Base-by-base conservation (phyloP, 2,113 vertebrate species). In the Otus sunia region DNA sequence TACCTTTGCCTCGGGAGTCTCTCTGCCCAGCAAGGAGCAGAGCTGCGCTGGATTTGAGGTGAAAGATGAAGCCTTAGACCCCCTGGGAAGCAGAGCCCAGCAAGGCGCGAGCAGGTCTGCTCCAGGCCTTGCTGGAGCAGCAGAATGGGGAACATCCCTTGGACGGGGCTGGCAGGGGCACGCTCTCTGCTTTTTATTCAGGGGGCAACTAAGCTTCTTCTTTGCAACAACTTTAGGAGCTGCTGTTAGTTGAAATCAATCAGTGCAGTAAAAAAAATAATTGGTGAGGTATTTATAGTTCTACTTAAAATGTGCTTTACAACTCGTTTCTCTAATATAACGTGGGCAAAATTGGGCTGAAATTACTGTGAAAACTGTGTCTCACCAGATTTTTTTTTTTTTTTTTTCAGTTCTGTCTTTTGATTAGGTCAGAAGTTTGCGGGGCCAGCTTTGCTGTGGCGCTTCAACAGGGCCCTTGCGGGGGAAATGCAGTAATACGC, bases 101-200 rank as follows among this genome's bases (percentile, higher is more conserved):
- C 72, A 9, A 2, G 9, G 41, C 32, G 6, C 9, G 1, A 10
- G 30, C 25, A 1, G 64, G 7, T 2, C 8, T 16, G 26, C 59
- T 52, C 1, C 17, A 45, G 43, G 43, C 43, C 43, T 45, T 16
- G 43, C 43, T 7, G 43, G 43, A 4, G 7, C 43, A 6, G 11
- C 39, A 4, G 45, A 2, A 6, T 14, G 3, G 27, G 73, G 37
- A 58, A 21, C 0, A 15, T 37, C 34, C 52, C 67, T 29, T 2
- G 2, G 3, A 5, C 7, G 2, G 34, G 52, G 47, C 43, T 15
- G 58, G 10, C 7, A 4, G 27, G 22, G 67, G 19, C 43, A 6
- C 1, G 2, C 27, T 2, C 32, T 52, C 58, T 13, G 11, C 21
- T 19, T 29, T 64, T 37, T 9, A 1, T 26, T 2, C 1, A 2